A percentile compares a stretch with the other conserved stretches of the same genome.
These are phyloP conservation scores for Acanthaster planci DNA, from an alignment of 35 echinoderm and acorn worm genomes.

Conservation along the genomic window DNA sequence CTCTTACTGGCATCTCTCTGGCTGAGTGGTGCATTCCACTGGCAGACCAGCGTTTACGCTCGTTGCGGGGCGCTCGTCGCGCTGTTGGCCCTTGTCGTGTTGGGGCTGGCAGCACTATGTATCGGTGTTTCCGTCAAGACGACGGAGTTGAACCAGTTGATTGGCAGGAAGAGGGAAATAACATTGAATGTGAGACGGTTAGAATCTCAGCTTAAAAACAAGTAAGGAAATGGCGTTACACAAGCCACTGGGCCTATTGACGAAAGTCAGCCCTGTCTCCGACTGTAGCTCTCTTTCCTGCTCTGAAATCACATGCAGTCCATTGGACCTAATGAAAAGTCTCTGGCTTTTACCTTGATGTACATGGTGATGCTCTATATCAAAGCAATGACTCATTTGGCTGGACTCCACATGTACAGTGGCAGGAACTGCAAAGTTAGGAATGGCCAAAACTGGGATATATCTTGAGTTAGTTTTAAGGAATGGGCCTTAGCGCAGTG, in stretches of 20 bases:
- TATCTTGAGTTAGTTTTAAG: too few relatives aligned
- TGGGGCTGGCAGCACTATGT: not conserved
- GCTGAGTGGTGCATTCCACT: not conserved
- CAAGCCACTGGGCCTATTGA: too few relatives aligned
- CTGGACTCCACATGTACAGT: too few relatives aligned
- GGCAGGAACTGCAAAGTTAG: too few relatives aligned
- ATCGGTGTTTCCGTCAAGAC: not conserved
- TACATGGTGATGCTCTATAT: not conserved
- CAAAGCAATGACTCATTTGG: too few relatives aligned
- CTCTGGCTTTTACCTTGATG: not conserved
- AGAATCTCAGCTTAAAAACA: not conserved
- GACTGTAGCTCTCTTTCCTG: too few relatives aligned
- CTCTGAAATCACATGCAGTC: too few relatives aligned
- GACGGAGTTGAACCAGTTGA: slow-evolving; percentile 7
- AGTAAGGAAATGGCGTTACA: not conserved
- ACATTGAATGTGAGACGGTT: not conserved
- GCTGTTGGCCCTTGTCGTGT: not conserved
- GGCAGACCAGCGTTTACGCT: not conserved
- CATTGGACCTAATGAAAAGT: too few relatives aligned
- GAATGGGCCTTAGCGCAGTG: too few relatives aligned
- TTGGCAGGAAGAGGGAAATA: not conserved
- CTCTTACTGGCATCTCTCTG: not conserved
- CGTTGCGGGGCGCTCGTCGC: not conserved
- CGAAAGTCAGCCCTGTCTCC: too few relatives aligned
- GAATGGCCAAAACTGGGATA: too few relatives aligned